phyloP scores from a whole-genome alignment of 2,797 vertebrate species.

The Phrynocephalus vlangalii region DNA sequence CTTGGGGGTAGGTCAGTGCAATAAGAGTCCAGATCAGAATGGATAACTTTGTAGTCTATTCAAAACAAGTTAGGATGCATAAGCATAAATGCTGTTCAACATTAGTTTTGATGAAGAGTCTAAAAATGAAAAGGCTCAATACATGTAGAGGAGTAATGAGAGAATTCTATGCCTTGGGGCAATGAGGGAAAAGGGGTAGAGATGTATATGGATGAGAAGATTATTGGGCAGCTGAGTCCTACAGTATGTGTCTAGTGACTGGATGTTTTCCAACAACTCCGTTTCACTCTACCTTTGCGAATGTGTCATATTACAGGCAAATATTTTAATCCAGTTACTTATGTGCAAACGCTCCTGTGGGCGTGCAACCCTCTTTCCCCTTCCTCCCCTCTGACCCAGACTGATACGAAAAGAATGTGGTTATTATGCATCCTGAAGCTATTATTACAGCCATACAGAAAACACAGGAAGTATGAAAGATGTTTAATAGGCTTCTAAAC shows the following conservation, averaged over 20 bases:
- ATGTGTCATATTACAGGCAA: constrained; percentile 5
- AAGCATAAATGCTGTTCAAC: neutral
- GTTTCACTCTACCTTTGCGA: neutral
- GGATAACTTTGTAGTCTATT: too few relatives aligned
- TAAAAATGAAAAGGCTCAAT: neutral
- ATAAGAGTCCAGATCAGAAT: too few relatives aligned
- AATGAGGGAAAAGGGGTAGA: neutral
- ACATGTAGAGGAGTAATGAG: neutral
- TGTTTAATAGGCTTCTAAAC: constrained; percentile 50
- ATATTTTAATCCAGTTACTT: constrained; percentile 7
- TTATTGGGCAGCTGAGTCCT: neutral
- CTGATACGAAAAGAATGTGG: constrained; percentile 20
- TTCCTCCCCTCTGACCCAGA: constrained; percentile 20
- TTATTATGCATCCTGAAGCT: constrained; percentile 40
- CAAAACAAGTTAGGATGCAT: neutral
- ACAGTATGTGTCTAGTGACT: neutral
- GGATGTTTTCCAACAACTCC: neutral
- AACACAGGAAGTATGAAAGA: constrained; percentile 41
- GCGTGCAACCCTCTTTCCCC: neutral
- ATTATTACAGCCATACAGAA: constrained; percentile 19
- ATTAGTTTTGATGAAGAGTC: neutral
- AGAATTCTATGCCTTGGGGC: neutral
- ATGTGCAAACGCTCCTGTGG: neutral
- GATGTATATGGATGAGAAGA: neutral
- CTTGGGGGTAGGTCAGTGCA: too few relatives aligned